These are phyloP conservation scores for Neogale vison DNA, from an alignment of 2,113 vertebrate species.

Conservation along the genomic window DNA sequence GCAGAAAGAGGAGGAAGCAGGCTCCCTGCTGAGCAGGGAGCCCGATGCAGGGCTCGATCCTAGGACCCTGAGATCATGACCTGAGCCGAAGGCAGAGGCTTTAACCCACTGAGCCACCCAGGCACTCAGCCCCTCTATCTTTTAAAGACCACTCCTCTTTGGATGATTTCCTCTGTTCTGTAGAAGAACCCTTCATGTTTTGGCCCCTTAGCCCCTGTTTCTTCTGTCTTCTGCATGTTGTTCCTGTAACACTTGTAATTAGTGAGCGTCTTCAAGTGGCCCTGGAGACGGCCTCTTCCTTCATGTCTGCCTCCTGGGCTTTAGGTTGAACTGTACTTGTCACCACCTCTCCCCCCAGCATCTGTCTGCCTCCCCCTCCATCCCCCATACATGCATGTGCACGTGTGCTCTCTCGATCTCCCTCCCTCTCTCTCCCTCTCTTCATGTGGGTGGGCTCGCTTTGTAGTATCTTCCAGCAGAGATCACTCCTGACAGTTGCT, in stretches of 20 bases:
- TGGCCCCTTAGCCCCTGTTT: accelerated
- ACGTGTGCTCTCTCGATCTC: accelerated
- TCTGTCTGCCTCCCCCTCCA: too few species aligned
- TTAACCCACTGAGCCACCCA: too few species aligned
- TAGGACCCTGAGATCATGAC: too few species aligned
- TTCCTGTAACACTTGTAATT: not conserved
- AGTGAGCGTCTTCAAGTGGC: not conserved
- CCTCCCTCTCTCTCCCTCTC: not conserved
- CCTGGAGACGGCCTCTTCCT: not conserved
- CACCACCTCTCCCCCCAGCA: too few species aligned
- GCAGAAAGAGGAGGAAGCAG: too few species aligned
- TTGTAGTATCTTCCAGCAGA: not conserved
- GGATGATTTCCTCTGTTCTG: not conserved
- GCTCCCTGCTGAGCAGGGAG: too few species aligned
- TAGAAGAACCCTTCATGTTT: not conserved
- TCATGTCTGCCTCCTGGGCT: not conserved
- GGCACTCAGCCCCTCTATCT: not conserved
- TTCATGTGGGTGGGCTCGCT: not conserved
- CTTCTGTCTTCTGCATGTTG: not conserved
- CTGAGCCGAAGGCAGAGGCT: too few species aligned
- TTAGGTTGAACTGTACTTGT: not conserved
- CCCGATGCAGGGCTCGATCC: too few species aligned
- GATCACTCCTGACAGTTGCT: not conserved
- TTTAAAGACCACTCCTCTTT: not conserved
- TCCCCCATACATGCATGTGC: accelerated